Evolutionary conservation across 2,888 invertebrate species (phyloP).

Genomic region (Lycaena phlaeas): DNA sequence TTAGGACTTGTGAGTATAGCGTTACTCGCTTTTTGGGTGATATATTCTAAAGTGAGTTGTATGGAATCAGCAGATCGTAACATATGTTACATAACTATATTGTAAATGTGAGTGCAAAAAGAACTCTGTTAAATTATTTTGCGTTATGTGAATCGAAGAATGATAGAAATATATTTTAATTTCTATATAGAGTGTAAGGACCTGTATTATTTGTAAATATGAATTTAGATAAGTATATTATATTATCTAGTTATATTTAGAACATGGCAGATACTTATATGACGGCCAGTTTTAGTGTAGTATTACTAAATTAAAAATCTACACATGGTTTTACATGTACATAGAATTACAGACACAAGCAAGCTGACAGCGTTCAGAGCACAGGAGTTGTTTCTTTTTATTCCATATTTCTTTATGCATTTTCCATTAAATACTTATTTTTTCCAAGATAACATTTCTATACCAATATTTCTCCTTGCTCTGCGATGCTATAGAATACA

Average conservation of each 20-base stretch:
- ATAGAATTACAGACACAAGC: slow-evolving; percentile 41
- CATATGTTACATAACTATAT: slow-evolving; percentile 64
- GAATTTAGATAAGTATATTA: slow-evolving; percentile 75
- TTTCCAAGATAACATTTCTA: too few species aligned
- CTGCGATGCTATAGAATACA: slow-evolving; percentile 34
- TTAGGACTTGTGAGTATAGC: slow-evolving; percentile 64
- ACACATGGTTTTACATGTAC: slow-evolving; percentile 74
- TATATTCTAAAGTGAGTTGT: slow-evolving; percentile 68
- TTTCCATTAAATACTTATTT: too few species aligned
- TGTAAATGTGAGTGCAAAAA: slow-evolving; percentile 73
- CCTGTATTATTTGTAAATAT: slow-evolving; percentile 78
- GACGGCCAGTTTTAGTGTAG: slow-evolving; percentile 81
- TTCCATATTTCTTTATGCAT: background rate
- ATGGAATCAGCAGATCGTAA: slow-evolving; percentile 59
- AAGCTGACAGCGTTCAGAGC: slow-evolving; percentile 48
- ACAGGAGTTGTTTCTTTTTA: too few species aligned
- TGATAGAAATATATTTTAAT: slow-evolving; percentile 73
- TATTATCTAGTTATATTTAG: slow-evolving; percentile 72
- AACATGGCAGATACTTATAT: slow-evolving; percentile 78
- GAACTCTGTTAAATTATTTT: slow-evolving; percentile 74
- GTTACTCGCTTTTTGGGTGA: slow-evolving; percentile 71
- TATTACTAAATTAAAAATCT: slow-evolving; percentile 75
- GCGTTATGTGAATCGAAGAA: slow-evolving; percentile 73
- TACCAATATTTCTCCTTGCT: slow-evolving; percentile 33
- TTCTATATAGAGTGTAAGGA: slow-evolving; percentile 68